Evolutionary conservation across 2,113 vertebrate species (phyloP).

Genomic region (Sebastes fasciatus): DNA sequence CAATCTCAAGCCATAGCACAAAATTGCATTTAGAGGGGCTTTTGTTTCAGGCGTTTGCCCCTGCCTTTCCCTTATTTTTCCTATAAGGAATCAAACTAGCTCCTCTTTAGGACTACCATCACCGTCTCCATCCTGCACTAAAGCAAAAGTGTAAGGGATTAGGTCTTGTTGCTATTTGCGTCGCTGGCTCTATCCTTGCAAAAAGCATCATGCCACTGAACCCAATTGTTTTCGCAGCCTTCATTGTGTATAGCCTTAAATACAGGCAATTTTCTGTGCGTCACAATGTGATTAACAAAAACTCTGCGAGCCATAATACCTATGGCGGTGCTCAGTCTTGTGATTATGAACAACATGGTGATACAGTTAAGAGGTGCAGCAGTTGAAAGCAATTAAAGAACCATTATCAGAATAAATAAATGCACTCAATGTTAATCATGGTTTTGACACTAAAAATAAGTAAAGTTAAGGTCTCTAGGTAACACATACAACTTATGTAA

Average conservation of each 20-base stretch:
- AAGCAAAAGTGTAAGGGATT: too few species aligned
- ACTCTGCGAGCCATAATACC: not conserved
- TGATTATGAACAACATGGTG: slow-evolving; percentile 10
- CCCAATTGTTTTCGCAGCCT: not conserved
- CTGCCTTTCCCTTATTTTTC: too few species aligned
- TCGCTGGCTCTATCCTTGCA: not conserved
- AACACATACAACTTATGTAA: slow-evolving; percentile 43
- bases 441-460: slow-evolving; percentile 23
- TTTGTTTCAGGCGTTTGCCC: too few species aligned
- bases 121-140: too few species aligned
- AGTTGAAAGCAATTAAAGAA: slow-evolving; percentile 39
- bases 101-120: too few species aligned
- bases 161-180: not conserved
- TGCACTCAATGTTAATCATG: slow-evolving; percentile 10
- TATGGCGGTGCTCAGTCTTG: slow-evolving; percentile 12
- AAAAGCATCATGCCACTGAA: not conserved
- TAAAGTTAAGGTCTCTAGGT: slow-evolving; percentile 44
- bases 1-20: too few species aligned
- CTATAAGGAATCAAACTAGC: too few species aligned
- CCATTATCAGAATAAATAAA: slow-evolving; percentile 32
- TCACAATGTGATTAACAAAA: not conserved
- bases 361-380: slow-evolving; percentile 11
- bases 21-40: too few species aligned
- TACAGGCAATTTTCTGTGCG: too few species aligned
- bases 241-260: not conserved